phyloP scores from a whole-genome alignment of 2,113 vertebrate genomes.

The Gallinago paraguaiae region DNA sequence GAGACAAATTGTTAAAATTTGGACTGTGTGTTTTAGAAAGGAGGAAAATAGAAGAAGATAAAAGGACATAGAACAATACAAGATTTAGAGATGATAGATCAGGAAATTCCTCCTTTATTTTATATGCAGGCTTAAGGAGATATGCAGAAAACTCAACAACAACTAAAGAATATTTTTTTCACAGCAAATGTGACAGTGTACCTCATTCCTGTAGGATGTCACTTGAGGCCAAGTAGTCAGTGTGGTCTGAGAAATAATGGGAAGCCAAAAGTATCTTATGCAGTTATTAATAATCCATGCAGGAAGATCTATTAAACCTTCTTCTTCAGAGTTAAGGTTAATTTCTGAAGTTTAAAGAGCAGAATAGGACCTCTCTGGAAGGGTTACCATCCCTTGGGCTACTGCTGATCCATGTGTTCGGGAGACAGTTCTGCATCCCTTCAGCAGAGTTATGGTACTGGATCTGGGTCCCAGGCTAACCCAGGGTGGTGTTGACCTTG shows the following conservation, averaged over 20 bases:
- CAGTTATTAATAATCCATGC: background rate
- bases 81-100: background rate
- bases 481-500: background rate
- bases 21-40: background rate
- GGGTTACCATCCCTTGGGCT: background rate
- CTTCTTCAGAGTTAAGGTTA: background rate
- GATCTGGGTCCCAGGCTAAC: background rate
- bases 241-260: background rate
- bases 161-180: background rate
- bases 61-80: background rate
- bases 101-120: background rate
- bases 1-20: background rate
- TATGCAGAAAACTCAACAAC: background rate
- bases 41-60: background rate
- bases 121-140: background rate
- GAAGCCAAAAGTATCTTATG: background rate
- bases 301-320: background rate
- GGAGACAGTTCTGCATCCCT: background rate
- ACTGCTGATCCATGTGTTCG: background rate
- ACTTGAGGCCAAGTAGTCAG: background rate
- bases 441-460: background rate
- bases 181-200: background rate
- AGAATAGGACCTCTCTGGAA: background rate
- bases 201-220: background rate
- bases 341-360: background rate